Conservation (phyloP, 2,888 invertebrate genomes). For the Agrochola litura region DNA sequence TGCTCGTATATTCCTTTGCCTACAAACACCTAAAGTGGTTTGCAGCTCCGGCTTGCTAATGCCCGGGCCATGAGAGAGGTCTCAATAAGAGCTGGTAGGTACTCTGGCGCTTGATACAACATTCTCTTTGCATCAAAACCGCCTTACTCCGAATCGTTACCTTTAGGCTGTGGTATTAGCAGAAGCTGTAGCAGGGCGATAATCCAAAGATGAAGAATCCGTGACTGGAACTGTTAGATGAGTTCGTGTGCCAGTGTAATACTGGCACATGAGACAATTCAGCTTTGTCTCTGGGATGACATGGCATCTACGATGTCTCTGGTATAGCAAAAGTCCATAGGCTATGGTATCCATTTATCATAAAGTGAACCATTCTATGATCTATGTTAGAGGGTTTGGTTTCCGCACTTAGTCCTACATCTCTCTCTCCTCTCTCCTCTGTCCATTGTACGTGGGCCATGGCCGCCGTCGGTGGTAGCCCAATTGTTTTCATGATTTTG, state of each 20-base stretch:
- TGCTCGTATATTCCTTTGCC: neutral
- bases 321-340: neutral
- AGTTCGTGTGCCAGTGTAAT: neutral
- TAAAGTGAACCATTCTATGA: neutral
- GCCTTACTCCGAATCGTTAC: conserved; percentile 38
- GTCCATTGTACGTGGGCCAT: too few relatives aligned
- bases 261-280: neutral
- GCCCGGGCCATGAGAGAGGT: conserved; percentile 39
- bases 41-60: conserved; percentile 24
- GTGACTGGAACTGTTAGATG: neutral
- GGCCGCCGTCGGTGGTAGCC: too few relatives aligned
- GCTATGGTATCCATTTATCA: neutral
- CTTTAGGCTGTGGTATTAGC: conserved; percentile 57
- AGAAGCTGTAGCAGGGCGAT: conserved; percentile 21
- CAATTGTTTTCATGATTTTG: too few relatives aligned
- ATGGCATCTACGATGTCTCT: neutral
- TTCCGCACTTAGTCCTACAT: too few relatives aligned
- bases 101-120: conserved; percentile 56
- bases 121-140: conserved; percentile 64
- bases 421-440: too few relatives aligned
- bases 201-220: too few relatives aligned
- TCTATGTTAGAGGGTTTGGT: too few relatives aligned
- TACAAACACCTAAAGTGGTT: conserved; percentile 15
- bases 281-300: neutral
- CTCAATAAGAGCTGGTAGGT: conserved; percentile 40